These are phyloP conservation scores for Mechanitis messenoides DNA, from an alignment of 2,888 invertebrate genomes.

Conservation along the genomic window DNA sequence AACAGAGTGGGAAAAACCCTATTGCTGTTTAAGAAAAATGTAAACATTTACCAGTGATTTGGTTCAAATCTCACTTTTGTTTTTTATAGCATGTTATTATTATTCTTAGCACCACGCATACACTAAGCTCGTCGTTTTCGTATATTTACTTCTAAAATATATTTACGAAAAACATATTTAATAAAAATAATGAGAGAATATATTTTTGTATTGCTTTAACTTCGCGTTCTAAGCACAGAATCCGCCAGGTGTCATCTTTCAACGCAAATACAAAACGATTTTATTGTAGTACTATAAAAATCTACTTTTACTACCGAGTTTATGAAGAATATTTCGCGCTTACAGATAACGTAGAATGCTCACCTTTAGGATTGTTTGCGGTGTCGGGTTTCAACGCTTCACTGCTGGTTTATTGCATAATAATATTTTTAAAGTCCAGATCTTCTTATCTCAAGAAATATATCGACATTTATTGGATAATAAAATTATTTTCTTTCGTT, in stretches of 20 bases:
- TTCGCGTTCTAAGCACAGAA: neutral
- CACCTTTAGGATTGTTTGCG: conserved; percentile 31
- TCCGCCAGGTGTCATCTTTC: neutral
- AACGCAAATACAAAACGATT: conserved; percentile 25
- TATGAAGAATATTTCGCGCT: conserved; percentile 55
- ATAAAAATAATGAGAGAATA: no score
- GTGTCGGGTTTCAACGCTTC: conserved; percentile 18
- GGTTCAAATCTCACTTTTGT: no score
- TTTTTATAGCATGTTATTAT: no score
- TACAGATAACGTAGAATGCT: conserved; percentile 53
- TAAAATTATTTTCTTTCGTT: no score
- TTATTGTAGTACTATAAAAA: conserved; percentile 55
- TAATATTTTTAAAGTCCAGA: neutral
- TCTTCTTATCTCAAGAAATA: neutral
- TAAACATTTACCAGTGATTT: no score
- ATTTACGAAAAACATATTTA: no score
- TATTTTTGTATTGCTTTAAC: neutral
- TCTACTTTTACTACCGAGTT: conserved; percentile 37
- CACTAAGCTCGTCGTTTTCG: no score
- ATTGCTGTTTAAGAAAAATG: no score
- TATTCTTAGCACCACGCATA: no score
- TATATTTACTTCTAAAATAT: no score
- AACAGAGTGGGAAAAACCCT: no score
- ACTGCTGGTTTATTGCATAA: neutral
- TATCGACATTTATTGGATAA: no score